Evolutionary conservation across 2,888 invertebrate genomes (phyloP), one percentile per base, ranked within the genome.

Genomic region (Machimus rusticus): DNA sequence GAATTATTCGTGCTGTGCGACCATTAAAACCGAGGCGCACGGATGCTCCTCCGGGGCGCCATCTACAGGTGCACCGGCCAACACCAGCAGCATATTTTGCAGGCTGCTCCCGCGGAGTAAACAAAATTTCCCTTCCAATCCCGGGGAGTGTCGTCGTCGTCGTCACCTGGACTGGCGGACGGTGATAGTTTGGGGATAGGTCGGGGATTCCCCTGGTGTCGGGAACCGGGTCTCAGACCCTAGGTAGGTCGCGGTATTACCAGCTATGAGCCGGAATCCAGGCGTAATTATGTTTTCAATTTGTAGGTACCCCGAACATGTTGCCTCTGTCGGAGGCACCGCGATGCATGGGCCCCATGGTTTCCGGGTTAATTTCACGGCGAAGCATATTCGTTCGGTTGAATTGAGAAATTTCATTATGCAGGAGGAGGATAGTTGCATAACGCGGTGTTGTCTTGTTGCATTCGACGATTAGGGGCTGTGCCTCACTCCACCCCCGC

Each of bases 361-460:
- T 37, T 84, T 66, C 5, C 5, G 37, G 39, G 82, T 39, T 84
- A 84, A 66, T 84, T 84, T 66, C 82, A 66, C 31, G 34, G 39
- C 37, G 39, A 9, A 66, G 39, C 57, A 23, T 66, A 84, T 34
- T 84, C 37, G 57, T 66, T 16, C 19, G 19, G 82, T 37, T 39
- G 37, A 84, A 84, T 84, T 84, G 82, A 84, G 82, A 84, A 84
- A 84, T 84, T 84, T 84, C 82, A 84, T 84, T 84, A 84, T 84
- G 82, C 39, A 84, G 55, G 37, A 34, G 55, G 81, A 34, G 34
- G 34, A 34, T 5, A 37, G 23, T 19, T 19, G 28, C 28, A 82
- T 82, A 82, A 34, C 81, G 34, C 66, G 57, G 37, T 66, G 66
- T 84, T 84, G 39, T 84, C 82, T 84, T 84, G 66, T 66, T 79